A percentile compares a stretch with the other conserved stretches of the same genome.
These are phyloP conservation scores for Papilio elwesi DNA, from an alignment of 2,888 invertebrate species.

Conservation along the genomic window DNA sequence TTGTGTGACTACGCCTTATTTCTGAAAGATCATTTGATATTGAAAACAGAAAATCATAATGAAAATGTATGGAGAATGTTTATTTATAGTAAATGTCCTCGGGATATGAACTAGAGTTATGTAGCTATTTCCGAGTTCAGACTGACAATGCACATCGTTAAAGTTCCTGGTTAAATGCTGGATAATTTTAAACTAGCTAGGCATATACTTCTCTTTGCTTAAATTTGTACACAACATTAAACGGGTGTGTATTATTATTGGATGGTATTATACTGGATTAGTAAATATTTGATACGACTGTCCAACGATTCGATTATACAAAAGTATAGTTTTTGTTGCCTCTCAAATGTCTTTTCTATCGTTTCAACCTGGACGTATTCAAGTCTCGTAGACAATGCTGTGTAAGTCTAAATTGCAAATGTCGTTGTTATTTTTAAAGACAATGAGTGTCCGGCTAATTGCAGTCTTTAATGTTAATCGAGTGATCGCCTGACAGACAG, in stretches of 20 bases:
- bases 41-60: constrained; percentile 51
- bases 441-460: constrained; percentile 62
- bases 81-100: constrained; percentile 35
- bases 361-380: constrained; percentile 25
- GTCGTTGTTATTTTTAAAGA: constrained; percentile 46
- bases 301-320: neutral
- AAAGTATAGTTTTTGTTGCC: neutral
- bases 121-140: constrained; percentile 5
- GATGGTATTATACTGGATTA: neutral
- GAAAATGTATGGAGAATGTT: constrained; percentile 46
- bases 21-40: constrained; percentile 52
- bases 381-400: constrained; percentile 29
- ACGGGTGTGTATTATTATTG: neutral
- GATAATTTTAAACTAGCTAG: neutral
- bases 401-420: constrained; percentile 41
- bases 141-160: neutral
- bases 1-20: constrained; percentile 45
- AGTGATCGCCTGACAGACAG: constrained; percentile 64
- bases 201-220: neutral
- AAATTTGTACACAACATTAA: neutral
- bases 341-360: constrained; percentile 9
- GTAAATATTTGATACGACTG: too few relatives aligned
- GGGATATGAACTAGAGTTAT: constrained; percentile 33
- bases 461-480: constrained; percentile 69
- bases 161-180: neutral